Evolutionary conservation across 1,140 invertebrate genomes (phyloP).

Genomic region (Ruditapes philippinarum): DNA sequence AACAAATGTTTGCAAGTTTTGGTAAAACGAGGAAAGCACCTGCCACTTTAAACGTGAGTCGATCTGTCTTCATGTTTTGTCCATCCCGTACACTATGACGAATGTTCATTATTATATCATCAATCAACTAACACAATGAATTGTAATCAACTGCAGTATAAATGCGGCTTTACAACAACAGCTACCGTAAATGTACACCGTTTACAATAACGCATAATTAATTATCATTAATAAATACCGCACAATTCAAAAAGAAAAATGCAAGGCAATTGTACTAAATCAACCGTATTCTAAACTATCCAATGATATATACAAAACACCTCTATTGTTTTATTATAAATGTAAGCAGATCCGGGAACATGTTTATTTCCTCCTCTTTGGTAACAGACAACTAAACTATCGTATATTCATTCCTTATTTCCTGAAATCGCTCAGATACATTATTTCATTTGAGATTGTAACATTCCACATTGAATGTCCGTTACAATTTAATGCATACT

Average conservation of each 20-base stretch:
- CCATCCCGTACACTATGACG: slow-evolving; percentile 39
- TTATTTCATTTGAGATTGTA: neutral
- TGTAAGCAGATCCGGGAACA: no score
- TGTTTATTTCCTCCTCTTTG: no score
- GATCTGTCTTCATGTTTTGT: slow-evolving; percentile 48
- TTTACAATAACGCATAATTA: neutral
- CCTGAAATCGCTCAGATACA: no score
- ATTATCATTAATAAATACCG: slow-evolving; percentile 17
- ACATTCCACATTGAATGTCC: slow-evolving; percentile 3
- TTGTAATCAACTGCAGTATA: slow-evolving; percentile 13
- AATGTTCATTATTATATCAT: slow-evolving; percentile 28
- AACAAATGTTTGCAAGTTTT: neutral
- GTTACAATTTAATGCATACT: neutral
- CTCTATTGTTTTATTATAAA: neutral
- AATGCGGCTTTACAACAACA: neutral
- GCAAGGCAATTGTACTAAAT: neutral
- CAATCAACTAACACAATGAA: slow-evolving; percentile 36
- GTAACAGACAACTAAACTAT: no score
- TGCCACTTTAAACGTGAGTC: slow-evolving; percentile 7
- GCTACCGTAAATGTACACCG: neutral
- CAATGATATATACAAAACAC: neutral
- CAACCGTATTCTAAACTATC: neutral
- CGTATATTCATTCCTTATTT: no score
- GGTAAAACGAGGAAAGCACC: slow-evolving; percentile 35
- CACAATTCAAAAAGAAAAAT: neutral